A percentile compares a stretch with the other conserved stretches of the same genome.
Evolutionary conservation across 2,113 vertebrate genomes (phyloP).

Genomic region (Leucopsar rothschildi): DNA sequence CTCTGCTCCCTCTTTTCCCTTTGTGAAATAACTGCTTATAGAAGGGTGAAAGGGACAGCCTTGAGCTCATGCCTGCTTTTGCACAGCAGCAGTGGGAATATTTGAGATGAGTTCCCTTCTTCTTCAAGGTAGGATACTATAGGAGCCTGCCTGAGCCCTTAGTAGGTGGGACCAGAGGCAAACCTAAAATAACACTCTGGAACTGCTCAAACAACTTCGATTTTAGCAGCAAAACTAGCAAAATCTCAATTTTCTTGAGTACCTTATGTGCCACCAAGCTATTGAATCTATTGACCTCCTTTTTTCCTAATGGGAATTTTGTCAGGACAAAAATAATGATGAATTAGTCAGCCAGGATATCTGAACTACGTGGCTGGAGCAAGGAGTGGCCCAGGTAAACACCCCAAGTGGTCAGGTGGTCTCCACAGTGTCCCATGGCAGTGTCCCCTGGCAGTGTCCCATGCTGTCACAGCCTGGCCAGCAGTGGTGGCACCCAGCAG

Average conservation of each 20-base stretch:
- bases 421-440: rapidly evolving
- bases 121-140: neutral
- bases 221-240: neutral
- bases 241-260: neutral
- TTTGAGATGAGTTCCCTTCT: neutral
- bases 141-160: neutral
- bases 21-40: neutral
- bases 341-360: neutral
- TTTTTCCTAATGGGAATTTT: neutral
- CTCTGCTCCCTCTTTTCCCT: neutral
- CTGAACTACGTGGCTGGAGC: neutral
- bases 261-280: neutral
- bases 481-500: neutral
- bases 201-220: neutral
- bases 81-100: neutral
- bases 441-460: rapidly evolving
- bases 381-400: neutral
- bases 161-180: neutral
- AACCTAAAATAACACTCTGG: neutral
- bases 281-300: neutral
- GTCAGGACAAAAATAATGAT: neutral
- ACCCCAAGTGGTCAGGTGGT: neutral
- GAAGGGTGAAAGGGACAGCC: neutral
- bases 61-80: neutral
- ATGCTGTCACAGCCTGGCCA: neutral